A percentile compares a stretch with the other conserved stretches of the same genome.
Evolutionary conservation across 2,113 vertebrate genomes (phyloP).

Genomic region (Scatophagus argus): DNA sequence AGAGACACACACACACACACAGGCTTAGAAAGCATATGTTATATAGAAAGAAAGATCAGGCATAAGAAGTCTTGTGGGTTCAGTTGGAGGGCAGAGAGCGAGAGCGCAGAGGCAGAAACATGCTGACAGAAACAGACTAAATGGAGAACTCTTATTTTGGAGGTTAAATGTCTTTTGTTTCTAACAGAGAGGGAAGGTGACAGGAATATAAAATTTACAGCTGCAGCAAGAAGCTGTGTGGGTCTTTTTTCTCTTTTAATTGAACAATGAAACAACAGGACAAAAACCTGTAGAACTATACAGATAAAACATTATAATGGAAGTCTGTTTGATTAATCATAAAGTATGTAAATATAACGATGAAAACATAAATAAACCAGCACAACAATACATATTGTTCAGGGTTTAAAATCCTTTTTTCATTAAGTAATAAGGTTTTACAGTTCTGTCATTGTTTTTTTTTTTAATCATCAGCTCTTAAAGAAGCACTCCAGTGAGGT

Average conservation of each 20-base stretch:
- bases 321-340: too few species aligned
- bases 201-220: constrained; percentile 1
- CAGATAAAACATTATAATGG: neutral
- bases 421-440: too few species aligned
- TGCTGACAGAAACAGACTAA: constrained; percentile 51
- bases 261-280: constrained; percentile 1
- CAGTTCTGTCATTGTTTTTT: too few species aligned
- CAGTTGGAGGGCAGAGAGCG: constrained; percentile 44
- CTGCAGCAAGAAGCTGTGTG: constrained; percentile 7
- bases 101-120: constrained; percentile 21
- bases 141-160: constrained; percentile 39
- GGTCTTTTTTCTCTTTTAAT: constrained; percentile 7
- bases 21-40: constrained; percentile 18
- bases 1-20: constrained; percentile 11
- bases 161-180: constrained; percentile 22
- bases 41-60: neutral
- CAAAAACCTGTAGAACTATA: neutral
- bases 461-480: neutral
- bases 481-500: neutral
- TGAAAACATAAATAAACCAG: neutral
- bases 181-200: neutral
- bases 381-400: neutral
- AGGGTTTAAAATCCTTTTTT: too few species aligned
- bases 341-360: too few species aligned
- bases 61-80: constrained; percentile 41